Conservation (phyloP, 2,113 vertebrate genomes). For the Channa argus region DNA sequence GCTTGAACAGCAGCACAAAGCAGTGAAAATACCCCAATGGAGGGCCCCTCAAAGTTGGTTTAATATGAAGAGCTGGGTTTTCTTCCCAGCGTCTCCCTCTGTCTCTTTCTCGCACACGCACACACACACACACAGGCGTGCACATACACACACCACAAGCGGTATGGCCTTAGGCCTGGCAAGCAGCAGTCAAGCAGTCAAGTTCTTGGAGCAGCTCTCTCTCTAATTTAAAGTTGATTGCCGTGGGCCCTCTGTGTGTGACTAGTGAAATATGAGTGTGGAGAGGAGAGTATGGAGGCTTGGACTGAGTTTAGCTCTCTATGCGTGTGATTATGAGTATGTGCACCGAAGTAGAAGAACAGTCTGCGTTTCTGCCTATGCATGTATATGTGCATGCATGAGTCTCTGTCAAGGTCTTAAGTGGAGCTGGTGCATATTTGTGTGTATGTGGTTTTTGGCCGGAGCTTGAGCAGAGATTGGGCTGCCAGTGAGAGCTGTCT, state of each 20-base stretch:
- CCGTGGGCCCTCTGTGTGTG: constrained; percentile 64
- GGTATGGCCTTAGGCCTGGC: constrained; percentile 74
- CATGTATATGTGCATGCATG: constrained; percentile 35
- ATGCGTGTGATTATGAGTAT: constrained; percentile 50
- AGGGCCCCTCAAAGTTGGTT: constrained; percentile 74
- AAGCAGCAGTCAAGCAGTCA: constrained; percentile 32
- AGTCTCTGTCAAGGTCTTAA: constrained; percentile 42
- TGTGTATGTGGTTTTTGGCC: constrained; percentile 68
- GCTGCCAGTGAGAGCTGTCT: constrained; percentile 58
- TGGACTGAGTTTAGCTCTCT: constrained; percentile 50
- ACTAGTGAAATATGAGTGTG: constrained; percentile 77
- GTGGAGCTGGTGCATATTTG: constrained; percentile 38
- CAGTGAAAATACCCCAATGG: constrained; percentile 53
- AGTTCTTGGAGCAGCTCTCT: constrained; percentile 75
- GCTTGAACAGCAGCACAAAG: constrained; percentile 50
- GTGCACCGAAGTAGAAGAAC: constrained; percentile 12
- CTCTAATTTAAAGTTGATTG: constrained; percentile 82
- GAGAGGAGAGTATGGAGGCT: constrained; percentile 58
- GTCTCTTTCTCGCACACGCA: constrained; percentile 29
- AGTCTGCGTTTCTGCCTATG: not conserved
- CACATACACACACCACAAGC: constrained; percentile 29
- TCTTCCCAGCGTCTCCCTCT: constrained; percentile 1
- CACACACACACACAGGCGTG: constrained; percentile 16
- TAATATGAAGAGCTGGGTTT: constrained; percentile 72
- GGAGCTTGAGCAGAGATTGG: constrained; percentile 27